These are phyloP conservation scores for Sebastes oblongus DNA, from an alignment of 2,797 vertebrate genomes.

Conservation along the genomic window DNA sequence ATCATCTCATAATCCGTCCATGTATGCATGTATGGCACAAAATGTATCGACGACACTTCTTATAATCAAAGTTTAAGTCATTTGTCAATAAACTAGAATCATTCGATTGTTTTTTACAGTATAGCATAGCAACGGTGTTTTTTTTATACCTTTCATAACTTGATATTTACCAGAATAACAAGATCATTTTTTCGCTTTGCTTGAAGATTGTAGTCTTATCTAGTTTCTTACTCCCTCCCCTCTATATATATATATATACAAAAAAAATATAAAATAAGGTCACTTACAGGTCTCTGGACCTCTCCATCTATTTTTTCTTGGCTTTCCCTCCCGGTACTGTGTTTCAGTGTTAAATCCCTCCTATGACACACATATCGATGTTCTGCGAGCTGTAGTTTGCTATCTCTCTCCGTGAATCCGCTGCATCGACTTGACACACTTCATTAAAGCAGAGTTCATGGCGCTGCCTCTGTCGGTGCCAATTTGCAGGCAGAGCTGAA, in stretches of 20 bases:
- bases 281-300: background rate
- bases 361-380: background rate
- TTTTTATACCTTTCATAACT: no score
- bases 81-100: no score
- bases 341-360: background rate
- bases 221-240: background rate
- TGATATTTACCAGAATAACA: no score
- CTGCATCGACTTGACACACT: conserved; percentile 17
- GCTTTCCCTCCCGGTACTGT: background rate
- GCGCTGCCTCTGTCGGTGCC: background rate
- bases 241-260: background rate
- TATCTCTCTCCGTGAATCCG: background rate
- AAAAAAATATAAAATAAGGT: no score
- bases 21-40: no score
- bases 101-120: no score
- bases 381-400: background rate
- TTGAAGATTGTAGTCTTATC: background rate
- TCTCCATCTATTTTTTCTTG: background rate
- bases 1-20: no score
- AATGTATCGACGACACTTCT: no score
- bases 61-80: no score
- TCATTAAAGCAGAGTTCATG: background rate
- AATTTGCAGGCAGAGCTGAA: conserved; percentile 26
- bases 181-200: background rate
- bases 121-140: no score